These are phyloP conservation scores for Pachydiplax longipennis DNA, from an alignment of 2,888 invertebrate genomes.

Conservation along the genomic window DNA sequence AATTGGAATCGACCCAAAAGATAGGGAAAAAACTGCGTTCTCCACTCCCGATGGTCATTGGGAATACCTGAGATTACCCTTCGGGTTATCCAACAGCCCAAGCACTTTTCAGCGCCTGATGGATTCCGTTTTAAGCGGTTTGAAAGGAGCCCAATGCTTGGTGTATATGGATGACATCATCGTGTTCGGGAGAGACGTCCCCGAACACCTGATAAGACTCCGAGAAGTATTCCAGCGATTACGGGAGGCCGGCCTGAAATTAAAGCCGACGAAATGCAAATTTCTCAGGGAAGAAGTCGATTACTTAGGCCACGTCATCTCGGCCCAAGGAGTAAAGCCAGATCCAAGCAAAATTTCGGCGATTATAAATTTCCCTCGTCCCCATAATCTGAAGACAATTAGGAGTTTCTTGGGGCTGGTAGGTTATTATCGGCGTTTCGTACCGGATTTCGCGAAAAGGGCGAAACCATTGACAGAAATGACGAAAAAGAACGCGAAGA, in stretches of 20 bases:
- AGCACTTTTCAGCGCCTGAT: too few species aligned
- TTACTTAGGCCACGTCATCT: slow-evolving; percentile 56
- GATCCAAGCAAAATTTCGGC: slow-evolving; percentile 49
- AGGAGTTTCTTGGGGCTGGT: slow-evolving; percentile 54
- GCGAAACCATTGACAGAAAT: slow-evolving; percentile 51
- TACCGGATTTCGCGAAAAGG: slow-evolving; percentile 44
- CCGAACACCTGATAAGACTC: too few species aligned
- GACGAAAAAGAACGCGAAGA: slow-evolving; percentile 48
- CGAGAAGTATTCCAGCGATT: too few species aligned
- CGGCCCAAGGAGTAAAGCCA: slow-evolving; percentile 50
- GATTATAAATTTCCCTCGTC: slow-evolving; percentile 52
- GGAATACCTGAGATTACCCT: too few species aligned
- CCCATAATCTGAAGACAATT: slow-evolving; percentile 51
- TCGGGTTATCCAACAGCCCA: too few species aligned
- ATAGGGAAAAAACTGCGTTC: too few species aligned
- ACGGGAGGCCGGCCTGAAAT: slow-evolving; percentile 51
- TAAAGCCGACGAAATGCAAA: slow-evolving; percentile 52
- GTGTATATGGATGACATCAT: too few species aligned
- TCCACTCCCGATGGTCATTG: too few species aligned
- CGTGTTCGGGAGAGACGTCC: too few species aligned
- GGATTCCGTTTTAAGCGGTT: too few species aligned
- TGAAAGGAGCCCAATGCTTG: too few species aligned
- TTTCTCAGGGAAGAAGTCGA: slow-evolving; percentile 50
- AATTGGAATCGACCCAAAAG: too few species aligned
- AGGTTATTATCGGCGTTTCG: slow-evolving; percentile 55